Conservation (phyloP, 2,113 vertebrate species). For the Ictalurus furcatus region DNA sequence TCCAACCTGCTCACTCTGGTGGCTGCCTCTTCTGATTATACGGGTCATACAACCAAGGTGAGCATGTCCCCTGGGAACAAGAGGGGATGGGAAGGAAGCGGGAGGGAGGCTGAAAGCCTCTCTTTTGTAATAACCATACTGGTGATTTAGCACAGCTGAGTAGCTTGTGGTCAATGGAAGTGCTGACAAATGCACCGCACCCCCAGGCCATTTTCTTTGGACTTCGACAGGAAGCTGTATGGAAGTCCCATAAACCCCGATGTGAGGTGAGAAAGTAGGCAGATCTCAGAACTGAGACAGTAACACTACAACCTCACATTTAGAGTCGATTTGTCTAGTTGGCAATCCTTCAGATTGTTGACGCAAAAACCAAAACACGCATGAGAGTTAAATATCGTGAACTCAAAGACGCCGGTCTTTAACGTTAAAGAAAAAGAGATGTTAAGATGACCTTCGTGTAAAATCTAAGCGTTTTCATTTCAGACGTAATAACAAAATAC, state of each 20-base stretch:
- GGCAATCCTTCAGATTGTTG: neutral
- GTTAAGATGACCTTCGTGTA: neutral
- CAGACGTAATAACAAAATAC: neutral
- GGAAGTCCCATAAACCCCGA: slow-evolving; percentile 35
- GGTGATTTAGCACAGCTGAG: slow-evolving; percentile 49
- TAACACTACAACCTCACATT: slow-evolving; percentile 8
- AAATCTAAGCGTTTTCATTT: neutral
- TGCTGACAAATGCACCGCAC: slow-evolving; percentile 15
- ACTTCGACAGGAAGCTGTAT: slow-evolving; percentile 18
- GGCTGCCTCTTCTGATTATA: slow-evolving; percentile 42
- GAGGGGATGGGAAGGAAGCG: neutral
- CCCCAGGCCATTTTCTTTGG: neutral
- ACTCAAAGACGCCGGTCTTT: no score
- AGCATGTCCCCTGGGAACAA: slow-evolving; percentile 33
- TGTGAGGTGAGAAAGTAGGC: neutral
- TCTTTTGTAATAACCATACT: slow-evolving; percentile 50
- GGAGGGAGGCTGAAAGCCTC: slow-evolving; percentile 5
- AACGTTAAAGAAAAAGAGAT: neutral
- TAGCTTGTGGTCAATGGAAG: slow-evolving; percentile 31
- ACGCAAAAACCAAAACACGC: neutral
- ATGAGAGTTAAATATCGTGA: no score
- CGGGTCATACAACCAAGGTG: slow-evolving; percentile 43
- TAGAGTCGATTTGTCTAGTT: neutral
- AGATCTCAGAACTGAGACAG: slow-evolving; percentile 2
- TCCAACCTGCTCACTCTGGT: slow-evolving; percentile 19